A percentile compares a stretch with the other conserved stretches of the same genome.
Evolutionary conservation across 1,140 invertebrate species (phyloP).

Genomic region (Palaemon carinicauda): DNA sequence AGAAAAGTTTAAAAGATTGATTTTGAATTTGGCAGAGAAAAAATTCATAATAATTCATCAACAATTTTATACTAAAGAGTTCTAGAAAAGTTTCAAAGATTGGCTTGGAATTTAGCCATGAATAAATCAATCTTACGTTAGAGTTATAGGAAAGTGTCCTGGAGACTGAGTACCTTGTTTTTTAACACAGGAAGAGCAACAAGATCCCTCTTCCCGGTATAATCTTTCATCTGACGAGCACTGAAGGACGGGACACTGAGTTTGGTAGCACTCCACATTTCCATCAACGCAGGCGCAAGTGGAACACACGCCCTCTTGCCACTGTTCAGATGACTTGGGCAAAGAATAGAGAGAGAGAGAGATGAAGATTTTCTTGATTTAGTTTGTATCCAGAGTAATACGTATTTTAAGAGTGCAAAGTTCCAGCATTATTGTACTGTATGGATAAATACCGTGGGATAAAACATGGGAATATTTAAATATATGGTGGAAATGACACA

Average conservation of each 20-base stretch:
- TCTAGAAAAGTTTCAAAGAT: too few relatives aligned
- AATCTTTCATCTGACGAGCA: conserved; percentile 3
- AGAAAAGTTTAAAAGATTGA: too few relatives aligned
- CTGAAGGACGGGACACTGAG: conserved; percentile 3
- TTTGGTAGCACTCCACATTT: conserved; percentile 3
- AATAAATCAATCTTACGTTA: too few relatives aligned
- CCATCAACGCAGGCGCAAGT: conserved; percentile 40
- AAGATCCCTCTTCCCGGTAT: conserved; percentile 23
- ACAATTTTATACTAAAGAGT: too few relatives aligned
- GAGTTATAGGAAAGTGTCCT: not conserved
- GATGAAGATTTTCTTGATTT: too few relatives aligned
- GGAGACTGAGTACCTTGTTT: conserved; percentile 22
- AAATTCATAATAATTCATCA: too few relatives aligned
- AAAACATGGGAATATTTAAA: too few relatives aligned
- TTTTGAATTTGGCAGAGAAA: too few relatives aligned
- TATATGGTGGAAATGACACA: too few relatives aligned
- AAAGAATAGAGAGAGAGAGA: too few relatives aligned
- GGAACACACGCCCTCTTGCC: conserved; percentile 15
- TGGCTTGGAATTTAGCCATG: too few relatives aligned
- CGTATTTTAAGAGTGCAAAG: not conserved
- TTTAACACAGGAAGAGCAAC: conserved; percentile 33
- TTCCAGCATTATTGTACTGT: not conserved
- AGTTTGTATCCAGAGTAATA: too few relatives aligned
- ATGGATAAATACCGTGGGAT: not conserved
- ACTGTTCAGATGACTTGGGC: conserved; percentile 29